Percentiles rank a stretch among this genome's conserved stretches.
Evolutionary conservation across 2,888 invertebrate species (phyloP).

Genomic region (Idaea straminata): DNA sequence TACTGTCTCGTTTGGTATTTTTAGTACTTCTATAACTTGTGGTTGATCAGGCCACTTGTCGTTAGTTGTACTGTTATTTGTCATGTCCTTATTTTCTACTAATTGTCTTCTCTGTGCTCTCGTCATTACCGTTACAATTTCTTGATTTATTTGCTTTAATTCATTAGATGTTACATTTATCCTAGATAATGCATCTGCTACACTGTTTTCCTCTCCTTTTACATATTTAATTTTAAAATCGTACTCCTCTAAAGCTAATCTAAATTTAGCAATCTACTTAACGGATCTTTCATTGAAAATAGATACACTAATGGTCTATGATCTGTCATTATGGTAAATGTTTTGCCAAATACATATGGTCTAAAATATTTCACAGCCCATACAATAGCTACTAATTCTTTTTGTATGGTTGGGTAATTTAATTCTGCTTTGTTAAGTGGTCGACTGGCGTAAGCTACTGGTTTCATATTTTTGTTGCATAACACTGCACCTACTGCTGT

Average conservation of each 20-base stretch:
- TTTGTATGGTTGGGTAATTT: too few species aligned
- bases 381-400: too few species aligned
- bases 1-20: neutral
- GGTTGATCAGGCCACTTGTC: too few species aligned
- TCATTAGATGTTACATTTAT: constrained; percentile 11
- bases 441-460: constrained; percentile 21
- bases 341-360: constrained; percentile 20
- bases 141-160: constrained; percentile 12
- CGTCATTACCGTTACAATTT: constrained; percentile 9
- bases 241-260: constrained; percentile 3
- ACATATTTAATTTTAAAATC: constrained; percentile 18
- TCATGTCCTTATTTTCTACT: constrained; percentile 1
- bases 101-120: constrained; percentile 5
- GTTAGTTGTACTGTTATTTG: too few species aligned
- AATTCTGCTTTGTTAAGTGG: constrained; percentile 15
- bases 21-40: neutral
- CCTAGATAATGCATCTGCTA: constrained; percentile 18
- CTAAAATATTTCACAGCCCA: constrained; percentile 18
- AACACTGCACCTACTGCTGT: constrained; percentile 17
- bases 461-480: constrained; percentile 8
- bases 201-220: constrained; percentile 16
- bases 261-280: constrained; percentile 20
- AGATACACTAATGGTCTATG: constrained; percentile 20
- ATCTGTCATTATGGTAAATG: constrained; percentile 18
- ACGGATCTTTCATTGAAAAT: constrained; percentile 19